phyloP scores from a whole-genome alignment of 2,113 vertebrate species.

The Xenopus borealis region DNA sequence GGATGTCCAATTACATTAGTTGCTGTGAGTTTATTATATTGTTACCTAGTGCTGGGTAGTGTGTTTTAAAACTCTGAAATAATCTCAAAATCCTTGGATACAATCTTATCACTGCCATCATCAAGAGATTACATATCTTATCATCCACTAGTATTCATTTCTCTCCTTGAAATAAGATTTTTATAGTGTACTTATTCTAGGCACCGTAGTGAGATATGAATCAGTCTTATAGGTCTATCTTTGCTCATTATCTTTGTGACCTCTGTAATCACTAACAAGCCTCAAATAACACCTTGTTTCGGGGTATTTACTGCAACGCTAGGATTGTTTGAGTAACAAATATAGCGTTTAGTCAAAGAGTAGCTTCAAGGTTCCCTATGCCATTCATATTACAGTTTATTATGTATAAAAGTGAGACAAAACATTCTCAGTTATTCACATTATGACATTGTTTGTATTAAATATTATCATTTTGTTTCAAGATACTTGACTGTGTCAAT shows the following conservation, averaged over 20 bases:
- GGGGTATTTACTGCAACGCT: too few relatives aligned
- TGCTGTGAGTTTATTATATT: not conserved
- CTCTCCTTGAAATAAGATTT: constrained; percentile 12
- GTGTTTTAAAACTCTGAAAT: constrained; percentile 25
- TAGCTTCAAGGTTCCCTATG: too few relatives aligned
- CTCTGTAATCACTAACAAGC: constrained; percentile 12
- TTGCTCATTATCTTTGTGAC: constrained; percentile 37
- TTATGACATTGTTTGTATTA: too few relatives aligned
- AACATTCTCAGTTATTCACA: too few relatives aligned
- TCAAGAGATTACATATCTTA: constrained; percentile 24
- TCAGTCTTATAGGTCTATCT: constrained; percentile 19
- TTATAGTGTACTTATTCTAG: constrained; percentile 27
- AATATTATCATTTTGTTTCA: too few relatives aligned
- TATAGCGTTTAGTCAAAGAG: too few relatives aligned
- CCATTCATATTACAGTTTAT: too few relatives aligned
- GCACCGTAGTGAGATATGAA: constrained; percentile 17
- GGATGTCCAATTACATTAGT: too few relatives aligned
- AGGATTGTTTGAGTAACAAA: too few relatives aligned
- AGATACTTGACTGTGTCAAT: too few relatives aligned
- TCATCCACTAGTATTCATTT: constrained; percentile 10
- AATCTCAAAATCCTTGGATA: not conserved
- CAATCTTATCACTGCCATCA: constrained; percentile 9
- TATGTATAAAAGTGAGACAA: too few relatives aligned
- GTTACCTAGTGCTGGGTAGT: not conserved
- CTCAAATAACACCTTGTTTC: not conserved